phyloP scores from a whole-genome alignment of 2,888 invertebrate species.

The Drosophila neoperkinsi region DNA sequence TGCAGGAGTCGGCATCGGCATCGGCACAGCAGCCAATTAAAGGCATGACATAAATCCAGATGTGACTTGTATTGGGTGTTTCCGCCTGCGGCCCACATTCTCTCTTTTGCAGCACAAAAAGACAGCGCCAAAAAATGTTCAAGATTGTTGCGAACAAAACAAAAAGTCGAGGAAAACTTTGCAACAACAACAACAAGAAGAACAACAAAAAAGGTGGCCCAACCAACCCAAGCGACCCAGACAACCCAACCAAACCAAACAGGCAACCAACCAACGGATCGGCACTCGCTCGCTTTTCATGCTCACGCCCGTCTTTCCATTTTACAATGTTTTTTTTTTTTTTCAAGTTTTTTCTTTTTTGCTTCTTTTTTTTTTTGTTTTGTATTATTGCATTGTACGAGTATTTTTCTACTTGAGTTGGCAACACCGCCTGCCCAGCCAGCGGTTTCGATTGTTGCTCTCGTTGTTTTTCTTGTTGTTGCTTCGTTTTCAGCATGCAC shows the following conservation, averaged over 20 bases:
- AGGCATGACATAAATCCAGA: constrained; percentile 85
- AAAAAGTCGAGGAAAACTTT: constrained; percentile 72
- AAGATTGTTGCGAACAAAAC: constrained; percentile 78
- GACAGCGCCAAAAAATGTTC: constrained; percentile 74
- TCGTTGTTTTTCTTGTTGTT: constrained; percentile 31
- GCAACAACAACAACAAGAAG: constrained; percentile 37
- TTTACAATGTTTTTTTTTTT: constrained; percentile 66
- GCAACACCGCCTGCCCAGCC: constrained; percentile 60
- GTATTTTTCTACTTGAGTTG: constrained; percentile 81
- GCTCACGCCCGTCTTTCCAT: constrained; percentile 76
- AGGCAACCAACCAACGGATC: constrained; percentile 28
- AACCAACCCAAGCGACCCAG: constrained; percentile 33
- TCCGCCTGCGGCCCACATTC: constrained; percentile 83
- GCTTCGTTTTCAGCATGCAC: constrained; percentile 60
- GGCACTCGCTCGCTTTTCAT: constrained; percentile 68
- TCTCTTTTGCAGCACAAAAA: constrained; percentile 46
- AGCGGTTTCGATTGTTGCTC: constrained; percentile 50
- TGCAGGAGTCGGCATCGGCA: constrained; percentile 33
- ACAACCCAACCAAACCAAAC: constrained; percentile 23
- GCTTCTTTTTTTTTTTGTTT: constrained; percentile 8
- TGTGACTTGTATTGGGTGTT: constrained; percentile 85
- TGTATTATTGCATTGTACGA: constrained; percentile 75
- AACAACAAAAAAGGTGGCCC: constrained; percentile 31
- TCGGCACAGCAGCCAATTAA: constrained; percentile 85
- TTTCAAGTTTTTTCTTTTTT: constrained; percentile 11